Evolutionary conservation across 2,888 invertebrate genomes (phyloP).

Genomic region (Tupiocoris notatus): DNA sequence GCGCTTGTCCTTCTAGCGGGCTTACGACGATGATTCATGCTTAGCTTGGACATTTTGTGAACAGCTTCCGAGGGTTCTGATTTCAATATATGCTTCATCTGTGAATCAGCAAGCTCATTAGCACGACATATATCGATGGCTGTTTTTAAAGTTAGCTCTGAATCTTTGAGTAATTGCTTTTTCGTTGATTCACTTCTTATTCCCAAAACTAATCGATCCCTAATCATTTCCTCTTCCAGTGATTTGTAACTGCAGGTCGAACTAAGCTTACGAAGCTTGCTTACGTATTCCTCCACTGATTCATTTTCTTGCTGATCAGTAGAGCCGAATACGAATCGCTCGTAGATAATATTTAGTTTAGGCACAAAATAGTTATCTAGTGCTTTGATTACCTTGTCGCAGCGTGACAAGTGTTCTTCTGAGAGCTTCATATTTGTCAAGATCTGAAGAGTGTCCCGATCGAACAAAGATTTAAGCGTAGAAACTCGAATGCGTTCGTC

Average conservation of each 20-base stretch:
- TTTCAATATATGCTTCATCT: neutral
- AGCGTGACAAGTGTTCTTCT: no score
- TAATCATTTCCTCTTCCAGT: neutral
- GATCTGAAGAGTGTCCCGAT: no score
- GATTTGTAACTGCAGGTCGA: neutral
- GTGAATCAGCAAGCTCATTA: neutral
- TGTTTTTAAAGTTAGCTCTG: neutral
- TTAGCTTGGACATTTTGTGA: neutral
- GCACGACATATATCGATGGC: neutral
- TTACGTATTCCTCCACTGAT: neutral
- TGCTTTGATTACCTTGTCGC: no score
- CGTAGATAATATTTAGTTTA: no score
- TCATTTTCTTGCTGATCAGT: neutral
- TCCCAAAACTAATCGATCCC: neutral
- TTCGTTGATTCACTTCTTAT: neutral
- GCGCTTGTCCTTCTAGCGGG: neutral
- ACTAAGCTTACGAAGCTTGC: neutral
- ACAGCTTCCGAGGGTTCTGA: neutral
- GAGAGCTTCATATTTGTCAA: no score
- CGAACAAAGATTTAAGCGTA: no score
- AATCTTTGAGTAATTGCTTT: neutral
- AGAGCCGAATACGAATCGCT: no score
- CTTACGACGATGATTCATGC: neutral
- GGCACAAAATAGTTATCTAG: no score
- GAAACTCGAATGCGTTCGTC: no score